Conservation (phyloP, 2,797 vertebrate genomes). For the Anabacerthia variegaticeps region DNA sequence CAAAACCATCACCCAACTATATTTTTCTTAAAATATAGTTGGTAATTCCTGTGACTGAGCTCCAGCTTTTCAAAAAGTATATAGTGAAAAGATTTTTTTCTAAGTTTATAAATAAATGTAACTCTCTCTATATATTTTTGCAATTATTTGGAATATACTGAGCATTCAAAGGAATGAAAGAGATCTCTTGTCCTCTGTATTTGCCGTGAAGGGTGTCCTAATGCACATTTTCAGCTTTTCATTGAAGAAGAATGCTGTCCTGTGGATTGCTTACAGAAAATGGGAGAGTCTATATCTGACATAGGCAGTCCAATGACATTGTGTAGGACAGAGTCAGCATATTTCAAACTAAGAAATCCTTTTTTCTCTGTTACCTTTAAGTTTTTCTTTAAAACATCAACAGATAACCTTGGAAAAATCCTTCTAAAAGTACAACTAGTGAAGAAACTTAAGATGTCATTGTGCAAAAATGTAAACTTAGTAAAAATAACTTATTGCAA, state of each 20-base stretch:
- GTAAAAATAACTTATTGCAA: background rate
- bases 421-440: background rate
- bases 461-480: background rate
- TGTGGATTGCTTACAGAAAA: constrained; percentile 6
- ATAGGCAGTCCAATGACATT: background rate
- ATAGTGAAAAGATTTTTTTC: background rate
- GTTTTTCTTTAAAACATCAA: background rate
- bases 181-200: background rate
- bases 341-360: background rate
- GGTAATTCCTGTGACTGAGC: background rate
- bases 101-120: background rate
- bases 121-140: background rate
- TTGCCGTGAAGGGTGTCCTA: background rate
- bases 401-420: background rate
- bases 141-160: background rate
- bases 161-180: background rate
- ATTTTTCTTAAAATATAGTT: background rate
- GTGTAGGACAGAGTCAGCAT: background rate
- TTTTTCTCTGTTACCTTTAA: background rate
- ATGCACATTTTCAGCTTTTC: background rate
- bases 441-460: background rate
- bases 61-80: background rate
- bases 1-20: background rate
- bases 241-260: background rate
- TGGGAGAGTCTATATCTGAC: background rate